Percentiles rank a stretch among this genome's conserved stretches.
phyloP scores from a whole-genome alignment of 2,113 vertebrate species.

The Oryzias woworae region DNA sequence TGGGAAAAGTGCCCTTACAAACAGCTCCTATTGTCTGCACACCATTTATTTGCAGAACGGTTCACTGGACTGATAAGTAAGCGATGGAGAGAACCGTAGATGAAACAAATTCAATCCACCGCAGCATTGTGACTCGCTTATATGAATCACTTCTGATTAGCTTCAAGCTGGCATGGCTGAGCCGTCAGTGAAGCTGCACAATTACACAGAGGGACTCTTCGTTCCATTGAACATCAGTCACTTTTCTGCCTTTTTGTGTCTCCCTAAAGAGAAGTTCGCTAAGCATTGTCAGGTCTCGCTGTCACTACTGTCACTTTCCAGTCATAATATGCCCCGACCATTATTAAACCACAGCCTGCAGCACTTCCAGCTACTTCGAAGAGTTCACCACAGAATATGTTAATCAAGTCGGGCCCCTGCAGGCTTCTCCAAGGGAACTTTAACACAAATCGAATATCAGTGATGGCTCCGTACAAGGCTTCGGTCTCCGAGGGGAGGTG shows the following conservation, averaged over 20 bases:
- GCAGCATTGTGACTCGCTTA: conserved; percentile 61
- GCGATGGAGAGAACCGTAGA: conserved; percentile 66
- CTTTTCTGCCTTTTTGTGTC: conserved; percentile 40
- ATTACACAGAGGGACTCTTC: conserved; percentile 49
- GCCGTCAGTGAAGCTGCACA: conserved; percentile 44
- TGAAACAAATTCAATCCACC: conserved; percentile 71
- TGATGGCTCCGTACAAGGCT: conserved; percentile 74
- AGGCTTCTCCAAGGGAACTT: conserved; percentile 71
- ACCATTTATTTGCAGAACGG: conserved; percentile 58
- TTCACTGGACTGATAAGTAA: conserved; percentile 63
- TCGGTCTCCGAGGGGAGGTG: conserved; percentile 63
- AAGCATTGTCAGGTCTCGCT: conserved; percentile 50
- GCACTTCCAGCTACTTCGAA: conserved; percentile 55
- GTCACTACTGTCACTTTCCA: conserved; percentile 56
- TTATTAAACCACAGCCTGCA: conserved; percentile 68
- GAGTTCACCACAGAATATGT: conserved; percentile 71
- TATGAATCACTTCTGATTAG: conserved; percentile 76
- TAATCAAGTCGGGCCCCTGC: conserved; percentile 72
- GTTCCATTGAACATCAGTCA: conserved; percentile 51
- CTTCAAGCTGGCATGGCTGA: conserved; percentile 60
- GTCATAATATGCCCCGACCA: conserved; percentile 67
- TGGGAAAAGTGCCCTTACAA: conserved; percentile 75
- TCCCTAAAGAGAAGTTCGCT: conserved; percentile 36
- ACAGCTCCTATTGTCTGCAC: conserved; percentile 59
- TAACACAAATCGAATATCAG: conserved; percentile 77